phyloP scores from a whole-genome alignment of 1,140 invertebrate species.

The Monomorium pharaonis region DNA sequence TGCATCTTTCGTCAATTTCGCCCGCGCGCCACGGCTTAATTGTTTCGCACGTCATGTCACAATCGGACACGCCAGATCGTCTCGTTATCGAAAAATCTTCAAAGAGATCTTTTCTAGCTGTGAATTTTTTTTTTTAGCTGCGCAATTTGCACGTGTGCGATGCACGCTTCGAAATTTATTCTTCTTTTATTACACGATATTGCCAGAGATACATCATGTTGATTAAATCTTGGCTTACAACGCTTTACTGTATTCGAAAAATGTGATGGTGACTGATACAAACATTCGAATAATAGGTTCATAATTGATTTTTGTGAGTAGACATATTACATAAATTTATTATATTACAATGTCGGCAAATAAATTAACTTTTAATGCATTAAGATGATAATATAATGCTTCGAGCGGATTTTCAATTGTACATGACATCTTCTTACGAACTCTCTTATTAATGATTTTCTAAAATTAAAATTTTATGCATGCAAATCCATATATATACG shows the following conservation, averaged over 20 bases:
- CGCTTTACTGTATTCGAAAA: background rate
- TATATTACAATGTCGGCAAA: background rate
- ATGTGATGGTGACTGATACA: background rate
- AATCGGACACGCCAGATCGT: background rate
- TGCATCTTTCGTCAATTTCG: constrained; percentile 43
- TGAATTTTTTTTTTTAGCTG: background rate
- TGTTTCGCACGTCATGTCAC: constrained; percentile 37
- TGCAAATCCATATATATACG: background rate
- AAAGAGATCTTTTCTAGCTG: background rate
- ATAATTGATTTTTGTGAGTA: background rate
- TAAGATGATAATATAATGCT: background rate
- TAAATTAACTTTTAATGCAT: background rate
- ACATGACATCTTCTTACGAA: background rate
- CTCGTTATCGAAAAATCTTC: constrained; percentile 35
- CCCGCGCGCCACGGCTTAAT: constrained; percentile 44
- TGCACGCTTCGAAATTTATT: background rate
- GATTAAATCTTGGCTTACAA: constrained; percentile 1
- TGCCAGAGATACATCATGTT: background rate
- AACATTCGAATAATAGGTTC: background rate
- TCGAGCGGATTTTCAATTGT: background rate
- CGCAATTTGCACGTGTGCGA: background rate
- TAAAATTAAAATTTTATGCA: constrained; percentile 4
- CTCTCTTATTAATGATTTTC: background rate
- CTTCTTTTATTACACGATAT: background rate
- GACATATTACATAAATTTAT: background rate